Evolutionary conservation across 2,113 vertebrate genomes (phyloP), one percentile per base, ranked within the genome.

Genomic region (Abramis brama): DNA sequence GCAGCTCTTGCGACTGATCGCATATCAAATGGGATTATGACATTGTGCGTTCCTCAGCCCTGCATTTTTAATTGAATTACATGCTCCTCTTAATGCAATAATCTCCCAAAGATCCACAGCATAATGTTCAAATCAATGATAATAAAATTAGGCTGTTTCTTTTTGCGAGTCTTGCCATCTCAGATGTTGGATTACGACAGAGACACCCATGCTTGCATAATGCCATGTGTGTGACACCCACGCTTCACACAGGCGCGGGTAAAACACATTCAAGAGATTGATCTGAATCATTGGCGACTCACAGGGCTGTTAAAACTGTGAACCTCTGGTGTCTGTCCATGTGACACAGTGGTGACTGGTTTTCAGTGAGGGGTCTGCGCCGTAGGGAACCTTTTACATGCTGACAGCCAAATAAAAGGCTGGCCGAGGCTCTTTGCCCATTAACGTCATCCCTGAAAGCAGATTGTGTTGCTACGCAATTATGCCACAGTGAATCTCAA

Each of bases 21-120:
- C 88, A 88, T 90, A 84, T 93, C 87, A 89, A 89, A 86, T 80
- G 43, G 88, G 89, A 86, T 88, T 91, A 86, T 92, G 91, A 93
- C 92, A 93, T 89, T 90, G 83, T 89, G 88, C 87, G 84, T 92
- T 90, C 90, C 78, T 88, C 89, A 89, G 91, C 88, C 83, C 79
- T 83, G 70, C 89, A 91, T 90, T 92, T 89, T 91, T 93, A 93
- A 95, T 93, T 87, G 86, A 87, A 93, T 95, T 94, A 92, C 90
- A 91, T 30, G 62, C 85, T 76, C 85, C 80, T 91, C 93, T 93
- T 93, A 94, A 94, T 93, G 90, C 90, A 93, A 93, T 94, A 93
- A 94, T 91, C 90, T 88, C 85, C 83, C 91, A 90, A 91, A 92
- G 90, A 92, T 92, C 91, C 89, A 89, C 90, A 89, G 87, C 87